Evolutionary conservation across 1,140 invertebrate genomes (phyloP).

Genomic region (Papilio polyxenes): DNA sequence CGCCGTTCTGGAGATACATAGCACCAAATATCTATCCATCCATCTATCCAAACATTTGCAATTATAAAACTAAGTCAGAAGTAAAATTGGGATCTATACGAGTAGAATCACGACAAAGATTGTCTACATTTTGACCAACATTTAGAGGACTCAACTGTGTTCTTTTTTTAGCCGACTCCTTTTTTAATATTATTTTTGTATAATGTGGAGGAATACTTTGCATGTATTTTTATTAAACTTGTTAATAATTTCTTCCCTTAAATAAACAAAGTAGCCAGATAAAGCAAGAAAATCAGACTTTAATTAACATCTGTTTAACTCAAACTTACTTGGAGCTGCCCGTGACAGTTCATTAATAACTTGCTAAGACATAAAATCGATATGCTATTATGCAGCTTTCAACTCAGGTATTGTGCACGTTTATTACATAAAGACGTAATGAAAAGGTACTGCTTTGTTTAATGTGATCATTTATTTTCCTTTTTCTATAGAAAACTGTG

Average conservation of each 20-base stretch:
- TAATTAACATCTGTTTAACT: conserved; percentile 22
- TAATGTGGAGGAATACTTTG: background rate
- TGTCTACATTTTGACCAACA: no score
- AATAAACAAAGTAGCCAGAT: background rate
- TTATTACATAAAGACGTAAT: background rate
- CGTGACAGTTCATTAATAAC: conserved; percentile 34
- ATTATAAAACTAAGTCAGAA: no score
- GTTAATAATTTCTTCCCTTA: background rate
- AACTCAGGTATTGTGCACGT: conserved; percentile 8
- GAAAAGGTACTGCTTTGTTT: background rate
- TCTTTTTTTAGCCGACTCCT: no score
- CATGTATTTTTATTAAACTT: background rate
- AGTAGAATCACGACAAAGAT: background rate
- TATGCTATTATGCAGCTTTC: conserved; percentile 5
- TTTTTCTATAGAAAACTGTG: background rate
- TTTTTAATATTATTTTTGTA: background rate
- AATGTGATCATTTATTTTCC: background rate
- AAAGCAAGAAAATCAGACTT: background rate
- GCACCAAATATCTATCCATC: no score
- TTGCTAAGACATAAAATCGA: conserved; percentile 23
- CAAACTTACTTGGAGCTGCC: background rate
- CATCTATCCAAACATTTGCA: no score
- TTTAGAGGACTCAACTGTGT: no score
- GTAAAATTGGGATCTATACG: background rate
- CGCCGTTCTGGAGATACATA: no score